Percentiles rank a stretch among this genome's conserved stretches.
phyloP scores from a whole-genome alignment of 2,888 invertebrate genomes.

The Vesta saturnalis region DNA sequence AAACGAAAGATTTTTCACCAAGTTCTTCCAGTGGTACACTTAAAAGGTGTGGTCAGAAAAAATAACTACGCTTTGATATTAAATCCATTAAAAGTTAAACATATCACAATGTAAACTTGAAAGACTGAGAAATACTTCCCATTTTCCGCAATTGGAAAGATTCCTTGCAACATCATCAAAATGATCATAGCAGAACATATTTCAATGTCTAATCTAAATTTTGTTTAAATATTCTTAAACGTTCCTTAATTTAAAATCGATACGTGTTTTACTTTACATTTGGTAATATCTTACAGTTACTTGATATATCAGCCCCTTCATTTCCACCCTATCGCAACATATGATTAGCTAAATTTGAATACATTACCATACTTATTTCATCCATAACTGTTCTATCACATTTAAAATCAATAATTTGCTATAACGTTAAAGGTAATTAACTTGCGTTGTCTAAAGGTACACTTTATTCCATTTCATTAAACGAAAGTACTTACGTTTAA shows the following conservation, averaged over 20 bases:
- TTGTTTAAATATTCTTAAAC: neutral
- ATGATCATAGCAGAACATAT: no score
- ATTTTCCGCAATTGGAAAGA: no score
- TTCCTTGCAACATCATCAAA: no score
- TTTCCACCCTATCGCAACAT: neutral
- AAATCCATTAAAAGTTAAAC: no score
- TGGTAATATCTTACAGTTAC: neutral
- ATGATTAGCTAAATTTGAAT: neutral
- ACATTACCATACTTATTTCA: neutral
- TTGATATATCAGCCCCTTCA: conserved; percentile 1
- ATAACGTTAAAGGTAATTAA: conserved; percentile 20
- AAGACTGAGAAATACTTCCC: no score
- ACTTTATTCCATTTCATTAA: conserved; percentile 27
- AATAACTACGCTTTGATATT: no score
- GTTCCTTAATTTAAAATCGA: conserved; percentile 8
- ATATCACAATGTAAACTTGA: no score
- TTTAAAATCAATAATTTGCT: conserved; percentile 16
- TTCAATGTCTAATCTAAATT: no score
- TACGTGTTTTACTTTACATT: neutral
- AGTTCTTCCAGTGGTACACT: no score
- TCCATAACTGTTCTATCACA: neutral
- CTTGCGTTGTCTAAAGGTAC: conserved; percentile 18
- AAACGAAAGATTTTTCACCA: no score
- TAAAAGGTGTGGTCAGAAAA: no score
- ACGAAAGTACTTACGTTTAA: conserved; percentile 26